Percentiles rank a stretch among this genome's conserved stretches.
These are phyloP conservation scores for Smittia sp. DNA, from an alignment of 2,888 invertebrate species.

Conservation along the genomic window DNA sequence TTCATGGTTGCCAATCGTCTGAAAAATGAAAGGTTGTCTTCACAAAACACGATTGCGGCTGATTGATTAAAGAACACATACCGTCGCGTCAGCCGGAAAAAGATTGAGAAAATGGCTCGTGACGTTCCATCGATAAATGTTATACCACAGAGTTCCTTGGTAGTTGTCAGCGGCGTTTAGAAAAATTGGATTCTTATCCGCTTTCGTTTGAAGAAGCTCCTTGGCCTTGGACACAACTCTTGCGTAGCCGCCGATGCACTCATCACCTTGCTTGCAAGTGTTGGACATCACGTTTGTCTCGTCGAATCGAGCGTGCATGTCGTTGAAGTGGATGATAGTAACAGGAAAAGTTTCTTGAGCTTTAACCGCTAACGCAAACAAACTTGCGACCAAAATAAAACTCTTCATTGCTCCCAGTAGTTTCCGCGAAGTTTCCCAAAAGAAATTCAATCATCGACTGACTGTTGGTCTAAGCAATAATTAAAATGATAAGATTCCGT, in stretches of 20 bases:
- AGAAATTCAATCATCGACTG: background rate
- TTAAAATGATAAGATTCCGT: background rate
- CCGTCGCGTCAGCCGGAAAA: conserved; percentile 71
- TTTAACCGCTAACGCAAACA: background rate
- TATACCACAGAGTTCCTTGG: conserved; percentile 82
- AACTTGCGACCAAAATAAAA: background rate
- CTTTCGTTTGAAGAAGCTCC: conserved; percentile 52
- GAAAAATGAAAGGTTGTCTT: conserved; percentile 42
- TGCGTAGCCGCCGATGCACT: conserved; percentile 70
- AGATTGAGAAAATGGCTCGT: conserved; percentile 73
- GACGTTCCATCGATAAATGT: conserved; percentile 67
- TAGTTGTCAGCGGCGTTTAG: conserved; percentile 82
- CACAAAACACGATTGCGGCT: background rate
- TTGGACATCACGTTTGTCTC: conserved; percentile 59
- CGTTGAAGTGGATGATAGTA: conserved; percentile 33
- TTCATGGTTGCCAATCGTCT: conserved; percentile 85
- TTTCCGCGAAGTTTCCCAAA: too few relatives aligned
- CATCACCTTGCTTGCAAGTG: conserved; percentile 55
- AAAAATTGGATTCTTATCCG: conserved; percentile 60
- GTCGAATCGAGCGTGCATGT: conserved; percentile 55
- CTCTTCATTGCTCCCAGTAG: background rate
- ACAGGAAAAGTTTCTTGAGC: conserved; percentile 19
- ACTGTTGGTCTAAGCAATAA: background rate
- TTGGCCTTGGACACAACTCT: conserved; percentile 61
- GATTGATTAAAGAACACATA: conserved; percentile 5